A percentile compares a stretch with the other conserved stretches of the same genome.
These are phyloP conservation scores for Ammodramus savannarum DNA, from an alignment of 2,113 vertebrate genomes.

Conservation along the genomic window DNA sequence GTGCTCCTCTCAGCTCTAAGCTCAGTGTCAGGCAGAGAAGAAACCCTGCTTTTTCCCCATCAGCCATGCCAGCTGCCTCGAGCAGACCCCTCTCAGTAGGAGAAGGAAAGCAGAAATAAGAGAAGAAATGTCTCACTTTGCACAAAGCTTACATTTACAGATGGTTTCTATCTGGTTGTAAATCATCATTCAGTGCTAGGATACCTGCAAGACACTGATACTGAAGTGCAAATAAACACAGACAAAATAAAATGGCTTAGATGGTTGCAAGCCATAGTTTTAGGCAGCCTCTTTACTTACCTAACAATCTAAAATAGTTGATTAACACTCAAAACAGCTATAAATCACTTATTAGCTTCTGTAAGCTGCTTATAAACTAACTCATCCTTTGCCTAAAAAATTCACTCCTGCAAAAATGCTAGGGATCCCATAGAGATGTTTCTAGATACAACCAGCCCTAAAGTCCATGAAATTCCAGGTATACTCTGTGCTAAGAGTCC, in stretches of 20 bases:
- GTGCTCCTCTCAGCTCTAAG: neutral
- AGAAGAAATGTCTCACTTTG: neutral
- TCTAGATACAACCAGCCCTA: neutral
- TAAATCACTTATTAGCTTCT: neutral
- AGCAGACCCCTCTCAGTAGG: slow-evolving; percentile 1
- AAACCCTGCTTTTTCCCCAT: neutral
- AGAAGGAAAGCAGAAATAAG: neutral
- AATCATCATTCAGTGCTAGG: neutral
- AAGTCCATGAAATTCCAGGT: neutral
- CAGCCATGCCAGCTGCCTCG: neutral
- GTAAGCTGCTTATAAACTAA: neutral
- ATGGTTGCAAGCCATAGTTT: neutral
- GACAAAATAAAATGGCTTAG: neutral
- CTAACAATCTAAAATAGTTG: neutral
- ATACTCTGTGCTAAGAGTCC: neutral
- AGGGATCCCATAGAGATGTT: neutral
- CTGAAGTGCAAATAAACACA: neutral
- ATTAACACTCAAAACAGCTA: neutral
- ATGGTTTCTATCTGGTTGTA: neutral
- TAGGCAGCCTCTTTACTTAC: neutral
- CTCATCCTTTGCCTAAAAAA: neutral
- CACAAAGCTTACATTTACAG: neutral
- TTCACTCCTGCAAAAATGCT: neutral
- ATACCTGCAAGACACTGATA: neutral
- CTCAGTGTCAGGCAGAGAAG: neutral